Percentiles rank a stretch among this genome's conserved stretches.
Evolutionary conservation across 2,797 vertebrate species (phyloP).

Genomic region (Muscicapa comitata): DNA sequence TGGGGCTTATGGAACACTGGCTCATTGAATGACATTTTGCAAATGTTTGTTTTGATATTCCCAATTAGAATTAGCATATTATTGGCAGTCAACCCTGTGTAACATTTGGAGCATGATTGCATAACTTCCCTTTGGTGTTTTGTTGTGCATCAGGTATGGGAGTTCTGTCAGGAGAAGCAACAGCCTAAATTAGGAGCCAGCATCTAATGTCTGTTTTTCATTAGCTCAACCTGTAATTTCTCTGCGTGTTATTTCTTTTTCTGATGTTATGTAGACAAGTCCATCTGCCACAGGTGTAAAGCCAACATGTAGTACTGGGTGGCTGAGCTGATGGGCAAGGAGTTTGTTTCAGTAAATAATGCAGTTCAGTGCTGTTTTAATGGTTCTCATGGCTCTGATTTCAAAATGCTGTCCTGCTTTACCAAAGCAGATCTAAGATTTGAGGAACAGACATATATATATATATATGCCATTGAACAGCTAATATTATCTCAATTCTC

Average conservation of each 20-base stretch:
- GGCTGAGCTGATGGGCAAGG: not conserved
- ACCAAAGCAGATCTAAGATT: not conserved
- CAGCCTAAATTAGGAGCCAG: not conserved
- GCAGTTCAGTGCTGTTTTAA: not conserved
- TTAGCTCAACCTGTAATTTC: not conserved
- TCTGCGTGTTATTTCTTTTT: not conserved
- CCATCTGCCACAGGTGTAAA: not conserved
- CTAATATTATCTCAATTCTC: not conserved
- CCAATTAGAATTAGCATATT: conserved; percentile 9
- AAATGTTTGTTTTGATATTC: conserved; percentile 38
- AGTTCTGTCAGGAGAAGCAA: not conserved
- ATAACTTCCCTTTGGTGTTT: not conserved
- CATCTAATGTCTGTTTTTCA: not conserved
- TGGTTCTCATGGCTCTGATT: not conserved
- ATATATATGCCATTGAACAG: not conserved
- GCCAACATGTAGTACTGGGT: not conserved
- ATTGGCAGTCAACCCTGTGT: not conserved
- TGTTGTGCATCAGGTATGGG: not conserved
- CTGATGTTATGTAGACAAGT: not conserved
- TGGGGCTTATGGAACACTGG: not conserved
- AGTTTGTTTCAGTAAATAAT: not conserved
- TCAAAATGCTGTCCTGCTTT: not conserved
- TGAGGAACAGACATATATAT: not conserved
- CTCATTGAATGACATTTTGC: not conserved
- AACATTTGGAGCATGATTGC: not conserved